A percentile compares a stretch with the other conserved stretches of the same genome.
phyloP scores from a whole-genome alignment of 1,140 invertebrate genomes.

The Medauroidea extradentata region DNA sequence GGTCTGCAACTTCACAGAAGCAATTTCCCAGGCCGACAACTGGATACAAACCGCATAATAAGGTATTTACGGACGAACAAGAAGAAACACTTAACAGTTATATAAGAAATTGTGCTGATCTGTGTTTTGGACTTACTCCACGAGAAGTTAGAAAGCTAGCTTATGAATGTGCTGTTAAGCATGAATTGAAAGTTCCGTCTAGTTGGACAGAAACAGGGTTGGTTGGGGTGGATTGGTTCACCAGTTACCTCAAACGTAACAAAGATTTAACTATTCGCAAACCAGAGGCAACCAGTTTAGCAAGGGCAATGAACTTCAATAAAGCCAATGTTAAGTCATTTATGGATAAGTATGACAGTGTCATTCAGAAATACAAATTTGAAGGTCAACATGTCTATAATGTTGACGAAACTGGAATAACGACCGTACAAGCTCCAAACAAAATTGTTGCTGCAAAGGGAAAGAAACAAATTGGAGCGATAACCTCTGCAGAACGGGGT shows the following conservation, averaged over 20 bases:
- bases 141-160: conserved; percentile 23
- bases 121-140: conserved; percentile 32
- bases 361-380: conserved; percentile 30
- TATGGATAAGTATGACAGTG: conserved; percentile 29
- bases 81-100: conserved; percentile 11
- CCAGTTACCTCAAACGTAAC: conserved; percentile 40
- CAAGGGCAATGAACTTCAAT: conserved; percentile 42
- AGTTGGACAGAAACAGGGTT: conserved; percentile 19
- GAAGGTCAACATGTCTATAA: conserved; percentile 35
- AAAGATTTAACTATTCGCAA: conserved; percentile 35
- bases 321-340: conserved; percentile 34
- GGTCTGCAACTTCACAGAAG: neutral
- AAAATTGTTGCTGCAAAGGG: conserved; percentile 36
- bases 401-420: conserved; percentile 40
- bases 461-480: conserved; percentile 34
- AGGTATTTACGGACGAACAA: conserved; percentile 1
- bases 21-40: neutral
- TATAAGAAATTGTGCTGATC: conserved; percentile 14
- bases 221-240: conserved; percentile 41
- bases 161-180: conserved; percentile 16
- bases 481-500: conserved; percentile 36
- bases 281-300: conserved; percentile 41
- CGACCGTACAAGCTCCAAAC: conserved; percentile 34
- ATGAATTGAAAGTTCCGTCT: conserved; percentile 9
- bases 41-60: neutral